Evolutionary conservation across 2,113 vertebrate genomes (phyloP), one percentile per base, ranked within the genome.

Genomic region (Myodes glareolus): DNA sequence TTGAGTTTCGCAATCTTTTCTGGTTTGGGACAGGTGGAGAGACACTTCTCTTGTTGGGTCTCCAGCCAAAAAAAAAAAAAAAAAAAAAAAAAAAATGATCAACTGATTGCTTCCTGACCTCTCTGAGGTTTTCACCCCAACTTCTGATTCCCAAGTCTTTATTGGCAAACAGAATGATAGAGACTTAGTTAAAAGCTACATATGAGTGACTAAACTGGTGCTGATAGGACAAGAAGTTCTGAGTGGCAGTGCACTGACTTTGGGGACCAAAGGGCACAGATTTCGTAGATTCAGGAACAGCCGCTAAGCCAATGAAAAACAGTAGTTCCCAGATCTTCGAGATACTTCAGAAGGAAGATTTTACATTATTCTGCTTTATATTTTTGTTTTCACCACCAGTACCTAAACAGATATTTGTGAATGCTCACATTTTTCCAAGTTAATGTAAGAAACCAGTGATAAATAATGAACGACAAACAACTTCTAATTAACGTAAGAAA

Each of bases 371-470:
- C 68, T 81, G 3, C 1, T 75, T 84, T 77, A 6, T 10, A 10
- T 47, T 88, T 29, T 61, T 89, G 17, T 94, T 87, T 92, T 39
- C 23, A 58, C 75, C 33, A 76, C 7, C 11, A 50, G 17, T 88
- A 81, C 42, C 33, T 92, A 80, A 76, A n/a, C 29, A 84, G 75
- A 45, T 0, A 94, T 7, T 87, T 96, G 11, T 73, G 68, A 47
- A n/a, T 55, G 9, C 67, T 97, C 5, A 93, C 13, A 77, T 58
- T 82, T 92, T 42, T 27, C 13, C 90, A 72, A 90, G 89, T 97
- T 96, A 92, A 94, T 86, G 19, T 86, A 97, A 80, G 7, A 72
- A 45, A 90, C 42, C 52, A 27, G 39, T 25, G 88, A 67, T 19
- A 77, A 97, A 90, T 42, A 42, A n/a, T 88, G 85, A 84, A 65